Conservation (phyloP, 1,140 invertebrate species). For the Archivesica marissinica region DNA sequence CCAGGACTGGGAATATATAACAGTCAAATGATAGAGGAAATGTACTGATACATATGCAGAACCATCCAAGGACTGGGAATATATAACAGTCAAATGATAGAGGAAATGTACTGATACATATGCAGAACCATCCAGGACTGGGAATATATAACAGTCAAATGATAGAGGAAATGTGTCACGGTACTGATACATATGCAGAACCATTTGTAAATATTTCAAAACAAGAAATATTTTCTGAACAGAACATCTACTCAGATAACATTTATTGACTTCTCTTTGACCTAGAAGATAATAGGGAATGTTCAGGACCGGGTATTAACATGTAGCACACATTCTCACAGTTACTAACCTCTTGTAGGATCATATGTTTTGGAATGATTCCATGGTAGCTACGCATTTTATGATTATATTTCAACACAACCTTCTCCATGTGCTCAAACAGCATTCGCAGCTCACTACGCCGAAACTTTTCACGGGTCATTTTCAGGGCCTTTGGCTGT, state of each 20-base stretch:
- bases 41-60: too few relatives aligned
- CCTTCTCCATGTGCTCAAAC: background rate
- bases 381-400: background rate
- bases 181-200: too few relatives aligned
- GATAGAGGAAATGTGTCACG: too few relatives aligned
- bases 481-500: background rate
- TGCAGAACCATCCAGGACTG: too few relatives aligned
- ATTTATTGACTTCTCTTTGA: background rate
- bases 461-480: background rate
- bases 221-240: background rate
- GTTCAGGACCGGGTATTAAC: background rate
- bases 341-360: conserved; percentile 35
- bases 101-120: too few relatives aligned
- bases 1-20: too few relatives aligned
- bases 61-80: too few relatives aligned
- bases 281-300: background rate
- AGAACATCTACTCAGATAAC: background rate
- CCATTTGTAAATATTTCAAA: background rate
- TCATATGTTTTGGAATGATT: conserved; percentile 23
- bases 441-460: conserved; percentile 2
- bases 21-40: too few relatives aligned
- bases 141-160: too few relatives aligned
- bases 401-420: conserved; percentile 39
- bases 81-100: too few relatives aligned
- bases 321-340: background rate